These are phyloP conservation scores for Manis pentadactyla DNA, from an alignment of 2,797 vertebrate species.

Conservation along the genomic window DNA sequence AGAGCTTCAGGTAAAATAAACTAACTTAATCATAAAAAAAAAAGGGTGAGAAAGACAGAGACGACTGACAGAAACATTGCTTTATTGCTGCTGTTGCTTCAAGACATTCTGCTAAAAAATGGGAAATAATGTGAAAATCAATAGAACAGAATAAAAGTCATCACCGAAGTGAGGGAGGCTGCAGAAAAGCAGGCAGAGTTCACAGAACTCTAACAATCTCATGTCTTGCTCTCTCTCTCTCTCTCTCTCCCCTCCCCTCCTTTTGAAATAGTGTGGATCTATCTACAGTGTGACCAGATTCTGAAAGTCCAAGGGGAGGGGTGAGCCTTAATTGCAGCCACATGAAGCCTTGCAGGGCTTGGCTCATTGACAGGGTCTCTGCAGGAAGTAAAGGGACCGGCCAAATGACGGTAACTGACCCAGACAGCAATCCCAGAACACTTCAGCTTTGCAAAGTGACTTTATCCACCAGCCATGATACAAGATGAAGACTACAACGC, in stretches of 20 bases:
- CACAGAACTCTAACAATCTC: neutral
- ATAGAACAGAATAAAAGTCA: conserved; percentile 48
- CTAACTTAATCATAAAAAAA: conserved; percentile 68
- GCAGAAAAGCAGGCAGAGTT: neutral
- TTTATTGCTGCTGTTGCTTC: neutral
- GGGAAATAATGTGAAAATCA: conserved; percentile 57
- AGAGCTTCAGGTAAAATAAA: conserved; percentile 68
- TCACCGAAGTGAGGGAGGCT: neutral
- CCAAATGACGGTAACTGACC: conserved; percentile 43
- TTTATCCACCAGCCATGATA: neutral
- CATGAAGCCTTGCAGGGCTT: neutral
- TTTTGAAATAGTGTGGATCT: conserved; percentile 8
- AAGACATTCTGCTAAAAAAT: neutral
- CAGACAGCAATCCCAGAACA: neutral
- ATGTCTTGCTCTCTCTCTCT: neutral
- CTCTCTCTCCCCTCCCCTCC: neutral
- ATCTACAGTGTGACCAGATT: neutral
- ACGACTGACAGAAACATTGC: neutral
- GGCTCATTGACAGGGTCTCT: conserved; percentile 30
- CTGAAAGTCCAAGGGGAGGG: conserved; percentile 6
- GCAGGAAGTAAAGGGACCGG: neutral
- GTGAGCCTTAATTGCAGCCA: neutral
- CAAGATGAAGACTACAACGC: neutral
- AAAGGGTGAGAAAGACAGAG: neutral
- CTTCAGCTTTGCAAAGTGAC: neutral